Evolutionary conservation across 2,888 invertebrate genomes (phyloP), one percentile per base, ranked within the genome.

Genomic region (Onchidella celtica): DNA sequence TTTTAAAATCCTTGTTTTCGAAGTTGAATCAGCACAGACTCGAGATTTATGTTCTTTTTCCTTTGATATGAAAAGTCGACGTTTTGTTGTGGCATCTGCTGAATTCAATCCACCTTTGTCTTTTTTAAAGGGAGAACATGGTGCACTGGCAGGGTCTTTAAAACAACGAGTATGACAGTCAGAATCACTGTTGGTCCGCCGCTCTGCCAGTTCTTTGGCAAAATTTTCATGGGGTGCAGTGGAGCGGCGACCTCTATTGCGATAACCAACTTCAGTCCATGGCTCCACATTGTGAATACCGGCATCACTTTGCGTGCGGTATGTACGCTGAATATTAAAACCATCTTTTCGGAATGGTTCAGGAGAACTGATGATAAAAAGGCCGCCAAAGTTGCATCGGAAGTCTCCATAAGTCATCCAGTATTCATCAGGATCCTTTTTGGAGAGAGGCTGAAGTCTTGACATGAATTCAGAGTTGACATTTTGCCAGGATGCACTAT

Each of bases 381-480:
- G 83, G 29, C 91, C 91, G 17, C 89, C 91, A 83, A 91, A 92
- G 83, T 91, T 89, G 66, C 89, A 88, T 78, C 81, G 79, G 77
- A 84, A 84, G 38, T 84, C 84, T 21, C 89, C 87, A 73, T 88
- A 85, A 3, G 89, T 87, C 66, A 92, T 88, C 92, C 92, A 92
- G 83, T 89, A 91, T 80, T 91, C 92, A 73, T 88, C 88, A 0
- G 84, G 79, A 29, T 91, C 90, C 55, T 89, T 89, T 83, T 88
- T 88, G 17, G 81, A 80, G 68, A 87, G 82, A 0, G 92, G 92
- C 63, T 86, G 87, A 80, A 87, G 90, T 40, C 87, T 87, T 17
- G 87, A 86, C 75, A 85, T 81, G 82, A 91, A 92, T 21, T 89
- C 89, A 2, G 85, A 86, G 75, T 89, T 89, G 9, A 91, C 87